These are phyloP conservation scores for Oopsacas minuta DNA, from an alignment of 37 sponge, comb jelly and placozoan species.

Conservation along the genomic window DNA sequence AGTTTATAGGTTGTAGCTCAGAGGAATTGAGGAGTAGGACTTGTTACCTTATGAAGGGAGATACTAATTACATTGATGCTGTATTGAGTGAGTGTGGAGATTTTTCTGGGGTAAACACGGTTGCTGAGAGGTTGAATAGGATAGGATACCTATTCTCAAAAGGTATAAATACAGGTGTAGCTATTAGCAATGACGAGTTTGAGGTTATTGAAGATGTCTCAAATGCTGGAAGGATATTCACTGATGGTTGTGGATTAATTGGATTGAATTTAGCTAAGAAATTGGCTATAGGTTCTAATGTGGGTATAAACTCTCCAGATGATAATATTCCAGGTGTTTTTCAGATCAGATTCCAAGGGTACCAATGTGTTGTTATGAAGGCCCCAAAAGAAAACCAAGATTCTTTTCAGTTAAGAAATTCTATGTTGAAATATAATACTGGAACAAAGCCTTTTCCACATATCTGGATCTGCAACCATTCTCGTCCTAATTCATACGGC, in stretches of 20 bases:
- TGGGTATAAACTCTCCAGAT: not conserved
- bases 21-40: slow-evolving; percentile 37
- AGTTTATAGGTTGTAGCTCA: slow-evolving; percentile 52
- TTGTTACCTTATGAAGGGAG: slow-evolving; percentile 43
- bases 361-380: slow-evolving; percentile 8
- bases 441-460: not conserved
- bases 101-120: slow-evolving; percentile 27
- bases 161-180: not conserved
- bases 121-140: slow-evolving; percentile 37
- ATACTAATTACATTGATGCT: not conserved
- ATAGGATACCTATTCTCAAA: slow-evolving; percentile 59
- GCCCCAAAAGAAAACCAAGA: not conserved
- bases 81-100: slow-evolving; percentile 37
- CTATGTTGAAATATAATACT: not conserved
- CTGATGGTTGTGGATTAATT: slow-evolving; percentile 20
- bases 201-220: not conserved
- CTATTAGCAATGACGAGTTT: not conserved
- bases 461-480: not conserved
- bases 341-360: slow-evolving; percentile 17
- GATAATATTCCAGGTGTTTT: not conserved
- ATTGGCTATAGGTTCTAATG: not conserved
- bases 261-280: not conserved
- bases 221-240: not conserved
- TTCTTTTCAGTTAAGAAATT: not conserved
- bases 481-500: not conserved